Evolutionary conservation across 1,140 invertebrate species (phyloP).

Genomic region (Carposina sasakii): DNA sequence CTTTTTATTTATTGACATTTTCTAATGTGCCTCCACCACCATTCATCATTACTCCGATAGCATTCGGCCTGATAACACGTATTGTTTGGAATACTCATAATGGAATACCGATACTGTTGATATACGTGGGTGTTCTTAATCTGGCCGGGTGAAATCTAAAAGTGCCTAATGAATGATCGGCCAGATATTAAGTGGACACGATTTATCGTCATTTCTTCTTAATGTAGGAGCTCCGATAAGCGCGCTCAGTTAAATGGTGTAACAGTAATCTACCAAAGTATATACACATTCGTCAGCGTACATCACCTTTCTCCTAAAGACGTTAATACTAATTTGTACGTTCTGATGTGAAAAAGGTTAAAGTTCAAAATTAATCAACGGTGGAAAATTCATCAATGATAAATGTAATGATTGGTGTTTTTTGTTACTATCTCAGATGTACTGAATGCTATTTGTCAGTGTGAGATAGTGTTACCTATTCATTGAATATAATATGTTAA

Average conservation of each 20-base stretch:
- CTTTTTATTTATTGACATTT: constrained; percentile 70
- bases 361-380: constrained; percentile 44
- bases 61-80: constrained; percentile 46
- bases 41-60: constrained; percentile 60
- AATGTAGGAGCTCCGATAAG: constrained; percentile 50
- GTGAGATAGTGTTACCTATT: no score
- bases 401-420: no score
- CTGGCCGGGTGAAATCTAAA: constrained; percentile 49
- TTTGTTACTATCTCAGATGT: no score
- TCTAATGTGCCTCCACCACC: constrained; percentile 49
- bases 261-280: constrained; percentile 43
- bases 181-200: constrained; percentile 57
- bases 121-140: constrained; percentile 67
- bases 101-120: constrained; percentile 73
- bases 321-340: constrained; percentile 33
- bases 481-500: no score
- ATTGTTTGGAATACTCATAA: constrained; percentile 66
- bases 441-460: no score
- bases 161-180: constrained; percentile 52
- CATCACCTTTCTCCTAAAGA: constrained; percentile 33
- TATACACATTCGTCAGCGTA: constrained; percentile 51
- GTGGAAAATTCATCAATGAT: no score
- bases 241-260: constrained; percentile 47
- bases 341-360: constrained; percentile 40
- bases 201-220: constrained; percentile 54